Conservation (phyloP, 2,888 invertebrate species). For the Meandrusa payeni region DNA sequence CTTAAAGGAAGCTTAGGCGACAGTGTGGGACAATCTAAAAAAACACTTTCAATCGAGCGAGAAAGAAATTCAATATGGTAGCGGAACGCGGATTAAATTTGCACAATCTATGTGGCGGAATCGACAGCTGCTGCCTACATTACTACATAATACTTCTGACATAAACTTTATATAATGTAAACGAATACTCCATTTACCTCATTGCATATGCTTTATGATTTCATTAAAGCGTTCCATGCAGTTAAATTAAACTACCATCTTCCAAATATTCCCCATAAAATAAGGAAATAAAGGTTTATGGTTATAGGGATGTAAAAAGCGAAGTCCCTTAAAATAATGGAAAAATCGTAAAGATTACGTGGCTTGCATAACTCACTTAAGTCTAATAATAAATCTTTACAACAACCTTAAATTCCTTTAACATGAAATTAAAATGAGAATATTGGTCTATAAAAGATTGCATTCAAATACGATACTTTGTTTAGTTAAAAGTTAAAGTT, state of each 20-base stretch:
- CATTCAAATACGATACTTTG: constrained; percentile 43
- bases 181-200: constrained; percentile 50
- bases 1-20: constrained; percentile 70
- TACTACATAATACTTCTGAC: constrained; percentile 36
- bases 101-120: constrained; percentile 66
- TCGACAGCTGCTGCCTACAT: constrained; percentile 72
- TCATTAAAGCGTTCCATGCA: constrained; percentile 14
- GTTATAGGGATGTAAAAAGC: constrained; percentile 30
- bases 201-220: constrained; percentile 41
- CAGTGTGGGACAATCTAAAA: constrained; percentile 62
- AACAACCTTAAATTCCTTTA: constrained; percentile 37
- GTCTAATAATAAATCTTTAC: constrained; percentile 32
- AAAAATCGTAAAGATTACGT: constrained; percentile 24
- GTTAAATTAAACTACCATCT: constrained; percentile 19
- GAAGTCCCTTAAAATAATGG: constrained; percentile 28
- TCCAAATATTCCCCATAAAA: constrained; percentile 22
- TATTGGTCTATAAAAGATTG: constrained; percentile 58
- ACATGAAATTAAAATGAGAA: constrained; percentile 46
- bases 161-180: constrained; percentile 44
- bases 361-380: constrained; percentile 25
- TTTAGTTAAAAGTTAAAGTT: too few species aligned
- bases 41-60: constrained; percentile 68
- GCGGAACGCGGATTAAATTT: constrained; percentile 73
- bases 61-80: constrained; percentile 73
- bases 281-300: constrained; percentile 20